phyloP scores from a whole-genome alignment of 1,140 invertebrate species.

The Spodoptera litura region DNA sequence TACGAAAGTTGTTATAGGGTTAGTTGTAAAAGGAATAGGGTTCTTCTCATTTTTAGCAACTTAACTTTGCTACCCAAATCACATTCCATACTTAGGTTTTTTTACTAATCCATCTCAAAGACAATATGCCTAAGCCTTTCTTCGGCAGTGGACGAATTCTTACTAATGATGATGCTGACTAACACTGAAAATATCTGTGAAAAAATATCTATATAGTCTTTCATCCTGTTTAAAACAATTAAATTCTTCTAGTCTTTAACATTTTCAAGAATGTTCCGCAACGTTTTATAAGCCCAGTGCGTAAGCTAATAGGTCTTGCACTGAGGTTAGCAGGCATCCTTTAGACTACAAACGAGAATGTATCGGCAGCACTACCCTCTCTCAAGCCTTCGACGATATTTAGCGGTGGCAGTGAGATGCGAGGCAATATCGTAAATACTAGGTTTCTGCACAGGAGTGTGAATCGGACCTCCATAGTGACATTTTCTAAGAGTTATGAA shows the following conservation, averaged over 20 bases:
- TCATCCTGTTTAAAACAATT: no score
- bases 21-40: no score
- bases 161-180: no score
- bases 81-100: no score
- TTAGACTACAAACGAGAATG: slow-evolving; percentile 46
- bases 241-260: neutral
- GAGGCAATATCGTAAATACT: slow-evolving; percentile 37
- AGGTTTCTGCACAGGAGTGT: slow-evolving; percentile 16
- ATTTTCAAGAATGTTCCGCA: neutral
- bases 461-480: slow-evolving; percentile 16
- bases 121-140: no score
- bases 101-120: no score
- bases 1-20: no score
- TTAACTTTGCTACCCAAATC: no score
- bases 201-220: no score
- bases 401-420: slow-evolving; percentile 11
- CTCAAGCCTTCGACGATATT: slow-evolving; percentile 30
- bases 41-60: no score
- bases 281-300: neutral
- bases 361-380: slow-evolving; percentile 5
- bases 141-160: no score
- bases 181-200: no score
- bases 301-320: slow-evolving; percentile 10
- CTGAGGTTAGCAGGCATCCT: slow-evolving; percentile 45
- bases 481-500: slow-evolving; percentile 8